phyloP scores from a whole-genome alignment of 2,113 vertebrate species.

The Carassius auratus region DNA sequence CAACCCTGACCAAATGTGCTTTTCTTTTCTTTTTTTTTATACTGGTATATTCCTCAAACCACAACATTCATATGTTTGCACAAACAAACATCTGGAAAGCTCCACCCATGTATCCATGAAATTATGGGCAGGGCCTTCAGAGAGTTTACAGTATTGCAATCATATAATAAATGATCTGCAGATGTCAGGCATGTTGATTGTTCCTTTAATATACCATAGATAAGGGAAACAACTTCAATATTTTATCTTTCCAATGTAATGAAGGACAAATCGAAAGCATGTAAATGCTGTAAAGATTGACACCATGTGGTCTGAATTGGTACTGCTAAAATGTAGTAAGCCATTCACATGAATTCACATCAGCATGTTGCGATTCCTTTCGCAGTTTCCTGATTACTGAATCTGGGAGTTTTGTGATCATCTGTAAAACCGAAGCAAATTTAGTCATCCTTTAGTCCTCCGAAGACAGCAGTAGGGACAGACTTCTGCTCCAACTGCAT shows the following conservation, averaged over 20 bases:
- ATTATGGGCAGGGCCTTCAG: slow-evolving; percentile 10
- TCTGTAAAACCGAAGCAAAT: neutral
- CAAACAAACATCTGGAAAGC: slow-evolving; percentile 3
- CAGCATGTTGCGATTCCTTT: neutral
- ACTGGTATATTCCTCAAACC: neutral
- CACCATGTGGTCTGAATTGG: slow-evolving; percentile 61
- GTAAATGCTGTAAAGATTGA: slow-evolving; percentile 55
- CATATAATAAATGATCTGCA: slow-evolving; percentile 3
- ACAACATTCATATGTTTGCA: neutral
- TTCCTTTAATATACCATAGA: slow-evolving; percentile 12
- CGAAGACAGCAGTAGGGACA: slow-evolving; percentile 86
- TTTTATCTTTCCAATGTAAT: neutral
- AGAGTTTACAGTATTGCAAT: neutral
- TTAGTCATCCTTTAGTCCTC: slow-evolving; percentile 89
- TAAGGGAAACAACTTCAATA: neutral
- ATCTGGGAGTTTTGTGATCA: neutral
- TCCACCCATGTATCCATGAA: neutral
- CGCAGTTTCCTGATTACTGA: neutral
- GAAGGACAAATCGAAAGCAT: neutral
- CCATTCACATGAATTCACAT: neutral
- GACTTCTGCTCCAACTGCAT: slow-evolving; percentile 89
- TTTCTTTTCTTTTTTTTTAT: no score
- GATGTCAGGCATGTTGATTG: no score
- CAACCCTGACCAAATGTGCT: neutral
- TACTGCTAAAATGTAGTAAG: slow-evolving; percentile 12